These are phyloP conservation scores for Todus mexicanus DNA, from an alignment of 2,797 vertebrate species.

Conservation along the genomic window DNA sequence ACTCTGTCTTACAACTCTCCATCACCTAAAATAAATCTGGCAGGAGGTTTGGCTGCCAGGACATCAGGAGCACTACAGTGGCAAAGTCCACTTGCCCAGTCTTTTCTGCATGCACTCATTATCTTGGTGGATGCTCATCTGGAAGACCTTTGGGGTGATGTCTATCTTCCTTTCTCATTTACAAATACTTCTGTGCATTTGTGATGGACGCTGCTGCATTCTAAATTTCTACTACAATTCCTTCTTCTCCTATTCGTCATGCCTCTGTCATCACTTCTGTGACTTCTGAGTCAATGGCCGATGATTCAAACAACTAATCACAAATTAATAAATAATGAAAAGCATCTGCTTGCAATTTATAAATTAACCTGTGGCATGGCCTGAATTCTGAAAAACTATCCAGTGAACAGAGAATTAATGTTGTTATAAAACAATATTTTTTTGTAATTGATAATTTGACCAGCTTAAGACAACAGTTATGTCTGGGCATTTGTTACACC, in stretches of 20 bases:
- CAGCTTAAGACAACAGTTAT: background rate
- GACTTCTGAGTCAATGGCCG: background rate
- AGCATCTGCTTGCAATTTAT: background rate
- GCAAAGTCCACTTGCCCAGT: background rate
- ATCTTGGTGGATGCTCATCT: background rate
- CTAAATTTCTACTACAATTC: background rate
- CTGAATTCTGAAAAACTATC: background rate
- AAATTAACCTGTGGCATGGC: background rate
- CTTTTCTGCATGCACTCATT: background rate
- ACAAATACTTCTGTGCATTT: background rate
- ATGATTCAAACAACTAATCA: background rate
- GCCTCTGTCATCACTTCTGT: background rate
- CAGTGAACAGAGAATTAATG: background rate
- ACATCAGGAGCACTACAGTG: background rate
- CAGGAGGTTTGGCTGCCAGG: background rate
- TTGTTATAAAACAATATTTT: background rate
- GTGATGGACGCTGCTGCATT: background rate
- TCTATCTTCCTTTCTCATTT: background rate
- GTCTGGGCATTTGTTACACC: background rate
- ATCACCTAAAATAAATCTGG: background rate
- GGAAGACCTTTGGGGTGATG: background rate
- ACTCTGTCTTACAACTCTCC: background rate
- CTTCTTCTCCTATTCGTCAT: background rate
- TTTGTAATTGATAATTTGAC: slow-evolving; percentile 5
- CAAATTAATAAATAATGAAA: slow-evolving; percentile 11